Conservation (phyloP, 2,797 vertebrate genomes). For the Pseudomugil tenellus region DNA sequence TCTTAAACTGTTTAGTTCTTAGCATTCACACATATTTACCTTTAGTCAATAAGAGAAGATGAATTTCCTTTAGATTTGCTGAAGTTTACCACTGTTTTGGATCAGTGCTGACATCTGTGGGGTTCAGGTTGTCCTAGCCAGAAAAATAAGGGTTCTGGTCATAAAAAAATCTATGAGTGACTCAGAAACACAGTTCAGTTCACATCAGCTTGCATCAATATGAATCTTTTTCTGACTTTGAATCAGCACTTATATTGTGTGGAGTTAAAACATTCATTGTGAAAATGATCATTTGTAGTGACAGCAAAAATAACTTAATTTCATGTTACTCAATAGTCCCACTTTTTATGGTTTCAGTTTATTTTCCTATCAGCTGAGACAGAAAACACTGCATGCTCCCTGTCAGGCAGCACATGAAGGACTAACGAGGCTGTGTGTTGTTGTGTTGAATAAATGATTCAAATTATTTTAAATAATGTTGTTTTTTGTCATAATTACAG, state of each 20-base stretch:
- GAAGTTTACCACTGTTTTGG: background rate
- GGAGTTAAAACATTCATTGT: conserved; percentile 5
- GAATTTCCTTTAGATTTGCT: background rate
- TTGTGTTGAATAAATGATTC: background rate
- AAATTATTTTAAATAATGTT: background rate
- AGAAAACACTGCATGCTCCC: background rate
- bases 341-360: background rate
- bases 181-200: conserved; percentile 6
- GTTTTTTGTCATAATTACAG: too few relatives aligned
- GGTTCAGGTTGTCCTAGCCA: background rate
- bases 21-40: background rate
- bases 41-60: background rate
- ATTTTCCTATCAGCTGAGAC: background rate
- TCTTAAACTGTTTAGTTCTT: background rate
- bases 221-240: conserved; percentile 12
- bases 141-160: background rate
- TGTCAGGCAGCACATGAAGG: background rate
- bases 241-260: conserved; percentile 7
- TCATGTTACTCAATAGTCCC: background rate
- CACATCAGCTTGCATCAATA: conserved; percentile 16
- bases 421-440: background rate
- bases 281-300: conserved; percentile 5
- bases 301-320: background rate
- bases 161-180: conserved; percentile 1
- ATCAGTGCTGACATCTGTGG: background rate